Conservation (phyloP, 2,888 invertebrate genomes). For the Cephonodes hylas region DNA sequence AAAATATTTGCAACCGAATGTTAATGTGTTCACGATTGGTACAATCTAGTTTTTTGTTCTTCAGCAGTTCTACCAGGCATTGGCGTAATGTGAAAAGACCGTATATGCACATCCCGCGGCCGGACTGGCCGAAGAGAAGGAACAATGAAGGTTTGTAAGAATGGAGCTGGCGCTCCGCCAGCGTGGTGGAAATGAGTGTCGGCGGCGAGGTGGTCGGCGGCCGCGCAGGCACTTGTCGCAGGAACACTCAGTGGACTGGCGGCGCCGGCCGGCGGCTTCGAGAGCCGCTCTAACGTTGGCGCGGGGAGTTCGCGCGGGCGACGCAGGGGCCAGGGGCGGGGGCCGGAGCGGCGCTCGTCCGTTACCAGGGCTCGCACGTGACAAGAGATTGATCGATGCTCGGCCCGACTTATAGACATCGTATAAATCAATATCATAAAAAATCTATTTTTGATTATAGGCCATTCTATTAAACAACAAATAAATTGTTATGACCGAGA, state of each 20-base stretch:
- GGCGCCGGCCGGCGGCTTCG: neutral
- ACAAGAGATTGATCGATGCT: neutral
- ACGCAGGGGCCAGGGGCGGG: neutral
- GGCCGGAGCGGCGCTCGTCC: neutral
- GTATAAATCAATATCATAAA: constrained; percentile 2
- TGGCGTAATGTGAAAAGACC: neutral
- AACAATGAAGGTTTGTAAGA: neutral
- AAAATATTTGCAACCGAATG: neutral
- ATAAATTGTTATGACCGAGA: neutral
- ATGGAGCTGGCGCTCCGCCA: neutral
- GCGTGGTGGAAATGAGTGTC: neutral
- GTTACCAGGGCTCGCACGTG: neutral
- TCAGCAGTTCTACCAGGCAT: too few species aligned
- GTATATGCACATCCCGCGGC: neutral
- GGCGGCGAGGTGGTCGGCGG: neutral
- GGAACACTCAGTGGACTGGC: neutral
- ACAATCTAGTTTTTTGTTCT: too few species aligned
- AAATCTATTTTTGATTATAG: neutral
- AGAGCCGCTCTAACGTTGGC: neutral
- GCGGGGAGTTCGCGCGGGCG: neutral
- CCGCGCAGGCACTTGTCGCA: too few species aligned
- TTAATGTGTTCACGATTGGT: too few species aligned
- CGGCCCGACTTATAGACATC: neutral
- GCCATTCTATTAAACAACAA: neutral
- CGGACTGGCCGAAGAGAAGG: neutral